Percentiles rank a stretch among this genome's conserved stretches.
phyloP scores from a whole-genome alignment of 1,140 invertebrate species.

The Metopolophium dirhodum region DNA sequence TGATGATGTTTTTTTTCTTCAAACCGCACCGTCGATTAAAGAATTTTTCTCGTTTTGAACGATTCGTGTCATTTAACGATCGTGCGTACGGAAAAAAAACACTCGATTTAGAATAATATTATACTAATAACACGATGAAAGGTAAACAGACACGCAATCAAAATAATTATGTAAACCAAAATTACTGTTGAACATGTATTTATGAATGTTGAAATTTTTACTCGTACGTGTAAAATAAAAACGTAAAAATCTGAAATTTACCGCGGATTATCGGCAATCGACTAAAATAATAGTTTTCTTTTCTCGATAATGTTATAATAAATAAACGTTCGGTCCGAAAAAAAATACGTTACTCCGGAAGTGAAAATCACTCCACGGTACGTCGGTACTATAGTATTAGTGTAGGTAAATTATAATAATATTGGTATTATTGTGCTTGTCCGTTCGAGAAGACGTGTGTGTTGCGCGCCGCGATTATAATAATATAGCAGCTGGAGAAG shows the following conservation, averaged over 20 bases:
- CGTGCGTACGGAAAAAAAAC: not conserved
- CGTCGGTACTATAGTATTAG: not conserved
- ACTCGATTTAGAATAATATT: not conserved
- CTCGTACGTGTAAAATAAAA: not conserved
- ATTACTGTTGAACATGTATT: not conserved
- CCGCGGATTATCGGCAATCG: not conserved
- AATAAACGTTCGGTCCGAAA: not conserved
- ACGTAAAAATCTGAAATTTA: not conserved
- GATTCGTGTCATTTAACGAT: not conserved
- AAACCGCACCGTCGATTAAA: not conserved
- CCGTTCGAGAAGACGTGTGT: not conserved
- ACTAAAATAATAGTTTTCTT: not conserved
- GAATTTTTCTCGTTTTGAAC: not conserved
- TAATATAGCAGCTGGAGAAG: not conserved
- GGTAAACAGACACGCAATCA: not conserved
- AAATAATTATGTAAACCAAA: not conserved
- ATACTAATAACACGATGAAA: not conserved
- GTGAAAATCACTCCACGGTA: not conserved
- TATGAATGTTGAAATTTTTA: not conserved
- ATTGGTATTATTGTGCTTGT: not conserved
- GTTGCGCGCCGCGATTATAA: not conserved
- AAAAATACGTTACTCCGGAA: not conserved
- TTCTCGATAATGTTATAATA: not conserved
- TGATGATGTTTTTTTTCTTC: not conserved
- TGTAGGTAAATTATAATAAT: not conserved